phyloP scores from a whole-genome alignment of 92 coral and sea anemone species.

The Parazoanthus atlanticus region DNA sequence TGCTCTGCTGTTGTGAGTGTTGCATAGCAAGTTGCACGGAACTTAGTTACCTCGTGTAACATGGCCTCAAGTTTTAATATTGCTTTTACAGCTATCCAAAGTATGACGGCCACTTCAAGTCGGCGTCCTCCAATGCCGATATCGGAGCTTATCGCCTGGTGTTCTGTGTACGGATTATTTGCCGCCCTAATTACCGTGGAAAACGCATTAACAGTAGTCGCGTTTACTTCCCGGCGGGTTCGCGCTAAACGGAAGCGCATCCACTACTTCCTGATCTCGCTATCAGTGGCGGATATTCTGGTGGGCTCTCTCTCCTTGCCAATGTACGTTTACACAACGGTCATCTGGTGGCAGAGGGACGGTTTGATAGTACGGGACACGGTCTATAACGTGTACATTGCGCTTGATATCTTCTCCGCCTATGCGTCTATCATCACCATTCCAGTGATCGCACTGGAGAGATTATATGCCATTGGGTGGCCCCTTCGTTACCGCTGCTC shows the following conservation, averaged over 20 bases:
- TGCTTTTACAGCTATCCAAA: not conserved
- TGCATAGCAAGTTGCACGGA: not conserved
- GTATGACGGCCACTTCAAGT: constrained; percentile 15
- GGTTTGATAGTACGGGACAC: constrained; percentile 17
- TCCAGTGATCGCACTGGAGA: constrained; percentile 16
- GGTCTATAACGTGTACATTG: constrained; percentile 4
- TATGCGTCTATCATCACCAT: constrained; percentile 19
- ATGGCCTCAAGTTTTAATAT: not conserved
- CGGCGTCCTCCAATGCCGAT: not conserved
- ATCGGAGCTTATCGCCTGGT: constrained; percentile 20
- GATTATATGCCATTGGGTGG: constrained; percentile 30
- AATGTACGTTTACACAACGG: constrained; percentile 6
- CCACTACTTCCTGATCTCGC: constrained; percentile 20
- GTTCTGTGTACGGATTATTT: constrained; percentile 11
- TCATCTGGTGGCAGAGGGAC: constrained; percentile 18
- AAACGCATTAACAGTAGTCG: constrained; percentile 11
- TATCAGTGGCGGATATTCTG: constrained; percentile 14
- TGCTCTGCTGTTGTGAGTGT: no score
- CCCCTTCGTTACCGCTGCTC: constrained; percentile 14
- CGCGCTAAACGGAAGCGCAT: constrained; percentile 15
- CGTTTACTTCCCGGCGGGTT: constrained; percentile 28
- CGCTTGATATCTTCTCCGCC: constrained; percentile 22
- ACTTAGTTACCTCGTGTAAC: not conserved
- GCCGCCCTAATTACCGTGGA: constrained; percentile 19
- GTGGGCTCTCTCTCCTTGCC: constrained; percentile 25